Base-by-base conservation (phyloP, 2,113 vertebrate species). In the Tiliqua scincoides region DNA sequence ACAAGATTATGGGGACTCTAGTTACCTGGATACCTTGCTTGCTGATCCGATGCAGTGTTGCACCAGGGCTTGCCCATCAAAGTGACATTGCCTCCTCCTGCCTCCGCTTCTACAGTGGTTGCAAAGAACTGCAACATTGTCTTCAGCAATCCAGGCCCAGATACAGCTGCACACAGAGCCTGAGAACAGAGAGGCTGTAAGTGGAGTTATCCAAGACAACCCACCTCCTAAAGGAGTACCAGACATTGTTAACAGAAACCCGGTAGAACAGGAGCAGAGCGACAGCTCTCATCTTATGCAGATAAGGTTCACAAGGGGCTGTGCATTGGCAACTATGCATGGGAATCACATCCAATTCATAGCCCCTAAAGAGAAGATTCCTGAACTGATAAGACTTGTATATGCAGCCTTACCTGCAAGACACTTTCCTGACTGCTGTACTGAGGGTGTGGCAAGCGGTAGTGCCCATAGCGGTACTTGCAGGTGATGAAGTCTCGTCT, bases 71-170 rank as follows among this genome's bases (percentile, higher is more conserved):
- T 88, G 0, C 68, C 6, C 7, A 76, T 85, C 1, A 62, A 14
- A 20, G 40, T 32, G 3, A 3, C 10, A 21, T 91, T 81, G 0
- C 43, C 32, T 48, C 68, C 3, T 11, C 79, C 52, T 2, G 71
- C 6, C 0, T 94, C 93, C 67, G 86, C 17, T 0, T 62, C 80
- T 82, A 86, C 82, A 0, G 89, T 59, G 65, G 97, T 97, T 0
- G 98, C 96, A 94, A 99, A 99, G 82, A 99, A 97, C 93, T 98
- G 96, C 87, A 98, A 97, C 95, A 98, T 94, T 0, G 97, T 98
- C 94, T 99, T 99, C 82, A 99, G 95, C 63, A 99, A 94, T 65
- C 97, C 97, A 89, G 99, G 98, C 85, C 98, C 98, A 37, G 97
- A 92, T 85, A 99, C 97, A 0, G 98, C 98, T 0, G 96, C 43